Conservation (phyloP, 1,140 invertebrate species). For the Bombus terrestris region DNA sequence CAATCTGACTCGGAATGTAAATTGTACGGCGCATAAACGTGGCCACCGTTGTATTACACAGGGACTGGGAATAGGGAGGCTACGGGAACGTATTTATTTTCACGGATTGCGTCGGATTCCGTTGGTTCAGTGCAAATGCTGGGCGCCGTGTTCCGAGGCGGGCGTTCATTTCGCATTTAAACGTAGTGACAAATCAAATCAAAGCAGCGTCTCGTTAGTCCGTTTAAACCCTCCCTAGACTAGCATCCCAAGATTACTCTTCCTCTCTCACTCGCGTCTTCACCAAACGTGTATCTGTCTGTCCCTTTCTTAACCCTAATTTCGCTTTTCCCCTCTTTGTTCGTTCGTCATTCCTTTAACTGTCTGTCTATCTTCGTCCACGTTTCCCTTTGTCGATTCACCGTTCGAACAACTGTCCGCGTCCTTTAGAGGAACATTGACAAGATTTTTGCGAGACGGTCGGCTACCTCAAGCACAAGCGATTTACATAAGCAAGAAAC, state of each 20-base stretch:
- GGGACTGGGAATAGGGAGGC: no score
- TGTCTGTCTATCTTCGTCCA: background rate
- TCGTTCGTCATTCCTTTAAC: no score
- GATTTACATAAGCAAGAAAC: slow-evolving; percentile 33
- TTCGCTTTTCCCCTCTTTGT: no score
- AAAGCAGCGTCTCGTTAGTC: slow-evolving; percentile 74
- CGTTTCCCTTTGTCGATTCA: background rate
- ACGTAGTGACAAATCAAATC: slow-evolving; percentile 76
- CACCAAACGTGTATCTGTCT: background rate
- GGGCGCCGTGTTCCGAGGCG: slow-evolving; percentile 49
- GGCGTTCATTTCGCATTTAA: slow-evolving; percentile 65
- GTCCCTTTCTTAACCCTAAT: background rate
- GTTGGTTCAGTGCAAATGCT: slow-evolving; percentile 59
- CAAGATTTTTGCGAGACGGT: slow-evolving; percentile 13
- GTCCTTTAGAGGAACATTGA: slow-evolving; percentile 7
- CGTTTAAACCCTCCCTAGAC: slow-evolving; percentile 55
- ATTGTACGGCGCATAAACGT: slow-evolving; percentile 49
- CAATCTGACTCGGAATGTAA: slow-evolving; percentile 66
- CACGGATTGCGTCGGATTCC: slow-evolving; percentile 63
- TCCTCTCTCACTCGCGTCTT: background rate
- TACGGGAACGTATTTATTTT: slow-evolving; percentile 64
- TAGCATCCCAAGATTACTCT: slow-evolving; percentile 49
- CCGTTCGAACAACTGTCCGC: background rate
- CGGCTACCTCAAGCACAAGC: slow-evolving; percentile 48
- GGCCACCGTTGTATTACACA: background rate